phyloP scores from a whole-genome alignment of 2,113 vertebrate species.

The Struthio camelus region DNA sequence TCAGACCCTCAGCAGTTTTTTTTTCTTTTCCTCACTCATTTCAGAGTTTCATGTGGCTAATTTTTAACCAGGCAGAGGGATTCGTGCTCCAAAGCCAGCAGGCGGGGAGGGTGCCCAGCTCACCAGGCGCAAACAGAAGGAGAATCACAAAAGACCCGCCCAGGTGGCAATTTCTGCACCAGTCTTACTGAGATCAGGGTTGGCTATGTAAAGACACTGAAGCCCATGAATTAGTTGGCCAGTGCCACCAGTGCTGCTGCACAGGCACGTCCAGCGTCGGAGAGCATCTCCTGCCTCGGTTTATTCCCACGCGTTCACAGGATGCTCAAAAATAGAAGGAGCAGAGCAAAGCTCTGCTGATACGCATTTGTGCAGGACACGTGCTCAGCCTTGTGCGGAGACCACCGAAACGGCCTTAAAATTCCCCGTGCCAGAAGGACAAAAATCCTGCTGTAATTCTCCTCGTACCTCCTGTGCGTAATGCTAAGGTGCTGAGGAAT shows the following conservation, averaged over 20 bases:
- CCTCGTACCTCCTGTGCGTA: rapidly evolving
- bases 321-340: background rate
- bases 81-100: too few relatives aligned
- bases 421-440: rapidly evolving
- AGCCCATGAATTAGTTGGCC: too few relatives aligned
- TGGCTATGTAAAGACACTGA: background rate
- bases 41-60: too few relatives aligned
- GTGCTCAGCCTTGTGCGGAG: too few relatives aligned
- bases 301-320: rapidly evolving
- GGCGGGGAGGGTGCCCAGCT: too few relatives aligned
- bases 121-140: too few relatives aligned
- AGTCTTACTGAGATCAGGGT: background rate
- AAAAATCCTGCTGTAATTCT: background rate
- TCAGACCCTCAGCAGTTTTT: background rate
- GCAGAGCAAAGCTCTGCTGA: background rate
- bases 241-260: background rate
- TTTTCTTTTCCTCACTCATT: too few relatives aligned
- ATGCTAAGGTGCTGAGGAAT: background rate
- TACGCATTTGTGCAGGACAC: background rate
- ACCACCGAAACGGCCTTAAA: background rate
- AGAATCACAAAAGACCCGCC: background rate
- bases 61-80: too few relatives aligned
- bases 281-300: too few relatives aligned
- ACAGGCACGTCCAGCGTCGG: background rate
- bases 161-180: background rate